Conservation (phyloP, 2,888 invertebrate genomes). For the Asteroscopus sphinx region DNA sequence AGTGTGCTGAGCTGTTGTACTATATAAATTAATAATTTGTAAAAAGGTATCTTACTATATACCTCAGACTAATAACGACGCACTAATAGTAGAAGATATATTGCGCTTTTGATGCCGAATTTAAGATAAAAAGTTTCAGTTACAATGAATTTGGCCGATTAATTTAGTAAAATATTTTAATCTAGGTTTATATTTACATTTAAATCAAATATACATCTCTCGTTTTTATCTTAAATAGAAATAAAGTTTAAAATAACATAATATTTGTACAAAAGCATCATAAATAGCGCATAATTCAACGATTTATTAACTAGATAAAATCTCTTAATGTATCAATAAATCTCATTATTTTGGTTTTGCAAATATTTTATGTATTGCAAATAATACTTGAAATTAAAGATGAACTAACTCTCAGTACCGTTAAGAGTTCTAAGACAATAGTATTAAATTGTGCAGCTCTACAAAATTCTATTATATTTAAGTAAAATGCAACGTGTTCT, state of each 20-base stretch:
- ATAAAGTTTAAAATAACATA: constrained; percentile 41
- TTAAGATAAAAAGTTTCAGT: constrained; percentile 10
- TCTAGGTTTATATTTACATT: constrained; percentile 52
- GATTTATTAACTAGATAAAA: constrained; percentile 40
- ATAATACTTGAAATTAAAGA: constrained; percentile 19
- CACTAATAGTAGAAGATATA: constrained; percentile 17
- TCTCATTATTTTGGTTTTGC: constrained; percentile 13
- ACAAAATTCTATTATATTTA: neutral
- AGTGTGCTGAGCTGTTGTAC: constrained; percentile 25
- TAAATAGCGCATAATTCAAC: constrained; percentile 47
- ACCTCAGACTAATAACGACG: constrained; percentile 5
- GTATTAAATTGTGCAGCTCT: neutral
- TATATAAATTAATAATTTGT: constrained; percentile 27
- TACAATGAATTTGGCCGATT: constrained; percentile 24
- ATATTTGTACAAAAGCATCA: constrained; percentile 56
- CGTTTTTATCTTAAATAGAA: constrained; percentile 52
- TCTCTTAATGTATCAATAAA: constrained; percentile 38
- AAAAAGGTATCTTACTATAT: neutral
- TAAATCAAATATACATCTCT: constrained; percentile 57
- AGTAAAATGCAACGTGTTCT: constrained; percentile 3
- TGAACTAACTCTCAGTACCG: no score
- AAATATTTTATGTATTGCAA: constrained; percentile 1
- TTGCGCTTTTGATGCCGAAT: constrained; percentile 14
- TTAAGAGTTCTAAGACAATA: no score
- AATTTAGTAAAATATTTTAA: constrained; percentile 15